phyloP scores from a whole-genome alignment of 2,797 vertebrate genomes.

The Ceryle rudis region DNA sequence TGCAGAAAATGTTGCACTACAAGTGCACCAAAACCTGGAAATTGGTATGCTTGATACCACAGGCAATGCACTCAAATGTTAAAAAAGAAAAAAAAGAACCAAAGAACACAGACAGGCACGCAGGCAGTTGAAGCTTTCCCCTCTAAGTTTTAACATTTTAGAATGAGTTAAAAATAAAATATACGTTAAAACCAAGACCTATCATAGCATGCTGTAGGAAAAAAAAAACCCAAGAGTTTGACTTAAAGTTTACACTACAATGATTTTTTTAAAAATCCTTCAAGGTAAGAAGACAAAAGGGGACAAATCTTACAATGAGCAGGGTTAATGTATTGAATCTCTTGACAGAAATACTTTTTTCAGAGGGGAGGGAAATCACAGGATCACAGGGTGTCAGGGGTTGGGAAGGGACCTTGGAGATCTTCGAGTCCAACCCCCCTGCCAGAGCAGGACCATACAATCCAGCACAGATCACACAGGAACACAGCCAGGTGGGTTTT shows the following conservation, averaged over 20 bases:
- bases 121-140: background rate
- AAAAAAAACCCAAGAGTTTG: background rate
- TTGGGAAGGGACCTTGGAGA: too few relatives aligned
- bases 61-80: background rate
- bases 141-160: background rate
- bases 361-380: background rate
- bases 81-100: background rate
- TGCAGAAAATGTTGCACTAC: background rate
- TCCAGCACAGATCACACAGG: too few relatives aligned
- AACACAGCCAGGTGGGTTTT: too few relatives aligned
- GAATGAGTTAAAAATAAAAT: background rate
- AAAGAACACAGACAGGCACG: background rate
- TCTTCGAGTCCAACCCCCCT: too few relatives aligned
- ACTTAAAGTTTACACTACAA: background rate
- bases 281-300: background rate
- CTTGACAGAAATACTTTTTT: background rate
- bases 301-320: background rate
- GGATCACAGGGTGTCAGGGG: too few relatives aligned
- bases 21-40: background rate
- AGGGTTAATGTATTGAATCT: background rate
- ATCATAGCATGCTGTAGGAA: background rate
- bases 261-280: background rate
- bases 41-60: background rate
- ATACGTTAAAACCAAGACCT: background rate
- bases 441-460: too few relatives aligned